phyloP scores from a whole-genome alignment of 2,888 invertebrate genomes.

The Esperia sulphurella region DNA sequence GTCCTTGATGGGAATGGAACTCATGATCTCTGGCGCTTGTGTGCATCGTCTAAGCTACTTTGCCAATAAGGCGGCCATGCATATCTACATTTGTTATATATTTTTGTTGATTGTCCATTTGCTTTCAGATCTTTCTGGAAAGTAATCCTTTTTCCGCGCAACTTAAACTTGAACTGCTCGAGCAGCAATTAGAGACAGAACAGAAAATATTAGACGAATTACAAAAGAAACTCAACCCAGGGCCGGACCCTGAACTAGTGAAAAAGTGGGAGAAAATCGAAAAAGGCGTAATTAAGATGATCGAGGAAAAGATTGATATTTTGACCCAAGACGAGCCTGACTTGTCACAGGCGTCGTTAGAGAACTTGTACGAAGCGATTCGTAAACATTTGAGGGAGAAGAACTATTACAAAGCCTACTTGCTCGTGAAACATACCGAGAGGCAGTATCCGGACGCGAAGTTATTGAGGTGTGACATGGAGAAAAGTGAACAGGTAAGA shows the following conservation, averaged over 20 bases:
- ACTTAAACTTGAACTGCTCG: conserved; percentile 78
- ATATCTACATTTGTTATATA: no score
- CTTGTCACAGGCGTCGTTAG: conserved; percentile 62
- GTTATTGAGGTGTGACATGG: conserved; percentile 65
- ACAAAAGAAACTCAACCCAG: conserved; percentile 68
- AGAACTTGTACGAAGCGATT: conserved; percentile 64
- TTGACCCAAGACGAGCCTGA: conserved; percentile 69
- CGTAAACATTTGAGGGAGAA: conserved; percentile 62
- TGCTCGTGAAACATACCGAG: conserved; percentile 69
- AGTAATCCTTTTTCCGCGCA: conserved; percentile 92
- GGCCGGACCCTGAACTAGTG: conserved; percentile 59
- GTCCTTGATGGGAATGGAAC: no score
- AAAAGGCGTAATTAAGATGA: conserved; percentile 64
- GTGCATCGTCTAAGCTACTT: no score
- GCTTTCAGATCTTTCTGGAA: conserved; percentile 83
- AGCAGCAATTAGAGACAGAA: conserved; percentile 80
- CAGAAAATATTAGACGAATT: conserved; percentile 81
- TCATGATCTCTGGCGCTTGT: no score
- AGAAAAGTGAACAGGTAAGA: conserved; percentile 68
- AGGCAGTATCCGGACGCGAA: conserved; percentile 69
- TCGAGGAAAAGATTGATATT: conserved; percentile 68
- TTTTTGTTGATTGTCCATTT: neutral
- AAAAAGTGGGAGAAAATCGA: conserved; percentile 78
- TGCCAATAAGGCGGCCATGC: no score
- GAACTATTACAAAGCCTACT: conserved; percentile 75